Conservation (phyloP, 2,797 vertebrate genomes). For the Petrocephalus schoutedeni region DNA sequence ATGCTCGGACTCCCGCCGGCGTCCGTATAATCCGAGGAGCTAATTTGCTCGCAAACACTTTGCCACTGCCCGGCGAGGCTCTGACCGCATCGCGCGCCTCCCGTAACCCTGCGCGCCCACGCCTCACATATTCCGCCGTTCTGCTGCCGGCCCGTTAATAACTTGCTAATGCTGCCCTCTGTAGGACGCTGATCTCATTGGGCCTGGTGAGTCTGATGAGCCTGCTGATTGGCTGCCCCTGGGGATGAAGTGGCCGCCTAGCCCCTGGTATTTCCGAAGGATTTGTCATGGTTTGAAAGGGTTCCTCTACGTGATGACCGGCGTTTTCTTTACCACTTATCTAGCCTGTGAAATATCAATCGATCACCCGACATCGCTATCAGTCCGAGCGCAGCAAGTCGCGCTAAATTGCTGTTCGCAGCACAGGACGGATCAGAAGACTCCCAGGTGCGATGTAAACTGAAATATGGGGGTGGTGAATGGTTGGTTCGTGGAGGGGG, state of each 20-base stretch:
- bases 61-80: background rate
- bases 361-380: background rate
- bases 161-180: slow-evolving; percentile 18
- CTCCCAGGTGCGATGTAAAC: background rate
- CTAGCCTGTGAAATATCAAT: background rate
- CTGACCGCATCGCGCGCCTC: background rate
- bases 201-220: background rate
- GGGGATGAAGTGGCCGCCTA: background rate
- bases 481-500: background rate
- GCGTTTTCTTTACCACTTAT: background rate
- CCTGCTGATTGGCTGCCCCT: background rate
- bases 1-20: background rate
- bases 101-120: background rate
- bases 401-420: background rate
- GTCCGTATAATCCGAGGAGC: background rate
- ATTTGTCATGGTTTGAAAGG: background rate
- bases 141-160: background rate
- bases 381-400: background rate
- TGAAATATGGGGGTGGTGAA: background rate
- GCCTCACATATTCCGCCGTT: background rate
- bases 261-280: background rate
- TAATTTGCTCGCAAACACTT: background rate
- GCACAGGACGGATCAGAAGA: background rate
- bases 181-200: background rate
- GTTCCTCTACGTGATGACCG: background rate